Evolutionary conservation across 1,140 invertebrate species (phyloP).

Genomic region (Drosophila subobscura): DNA sequence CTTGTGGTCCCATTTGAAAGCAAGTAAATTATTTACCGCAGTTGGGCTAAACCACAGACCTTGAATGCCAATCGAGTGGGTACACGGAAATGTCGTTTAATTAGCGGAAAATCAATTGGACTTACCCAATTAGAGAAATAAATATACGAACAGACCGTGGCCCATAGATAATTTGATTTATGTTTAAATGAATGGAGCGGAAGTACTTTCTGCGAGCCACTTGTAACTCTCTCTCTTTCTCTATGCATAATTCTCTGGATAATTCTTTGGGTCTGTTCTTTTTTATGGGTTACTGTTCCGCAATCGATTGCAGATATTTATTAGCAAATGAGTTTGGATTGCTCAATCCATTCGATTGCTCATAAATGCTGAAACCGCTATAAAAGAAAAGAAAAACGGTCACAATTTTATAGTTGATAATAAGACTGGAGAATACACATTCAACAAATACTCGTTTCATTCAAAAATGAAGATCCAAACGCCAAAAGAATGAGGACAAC

Average conservation of each 20-base stretch:
- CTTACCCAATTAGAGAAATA: conserved; percentile 35
- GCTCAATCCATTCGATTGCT: not conserved
- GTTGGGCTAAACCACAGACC: not conserved
- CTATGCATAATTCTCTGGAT: not conserved
- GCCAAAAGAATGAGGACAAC: no score
- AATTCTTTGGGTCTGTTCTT: no score
- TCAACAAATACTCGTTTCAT: no score
- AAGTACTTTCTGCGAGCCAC: conserved; percentile 40
- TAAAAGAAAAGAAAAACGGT: not conserved
- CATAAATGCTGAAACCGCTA: conserved; percentile 39
- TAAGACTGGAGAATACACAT: no score
- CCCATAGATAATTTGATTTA: conserved; percentile 45
- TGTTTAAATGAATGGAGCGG: conserved; percentile 41
- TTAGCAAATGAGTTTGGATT: conserved; percentile 41
- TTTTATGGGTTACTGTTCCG: conserved; percentile 23
- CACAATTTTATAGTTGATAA: conserved; percentile 1
- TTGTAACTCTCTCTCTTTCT: not conserved
- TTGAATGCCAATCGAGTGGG: not conserved
- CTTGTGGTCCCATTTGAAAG: no score
- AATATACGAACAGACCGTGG: conserved; percentile 15
- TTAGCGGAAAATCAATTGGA: conserved; percentile 41
- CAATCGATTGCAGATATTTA: conserved; percentile 25
- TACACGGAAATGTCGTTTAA: conserved; percentile 23
- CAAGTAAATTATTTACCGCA: conserved; percentile 6
- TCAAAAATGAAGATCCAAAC: no score